A percentile compares a stretch with the other conserved stretches of the same genome.
phyloP scores from a whole-genome alignment of 1,140 invertebrate species.

The Bombus confusus region DNA sequence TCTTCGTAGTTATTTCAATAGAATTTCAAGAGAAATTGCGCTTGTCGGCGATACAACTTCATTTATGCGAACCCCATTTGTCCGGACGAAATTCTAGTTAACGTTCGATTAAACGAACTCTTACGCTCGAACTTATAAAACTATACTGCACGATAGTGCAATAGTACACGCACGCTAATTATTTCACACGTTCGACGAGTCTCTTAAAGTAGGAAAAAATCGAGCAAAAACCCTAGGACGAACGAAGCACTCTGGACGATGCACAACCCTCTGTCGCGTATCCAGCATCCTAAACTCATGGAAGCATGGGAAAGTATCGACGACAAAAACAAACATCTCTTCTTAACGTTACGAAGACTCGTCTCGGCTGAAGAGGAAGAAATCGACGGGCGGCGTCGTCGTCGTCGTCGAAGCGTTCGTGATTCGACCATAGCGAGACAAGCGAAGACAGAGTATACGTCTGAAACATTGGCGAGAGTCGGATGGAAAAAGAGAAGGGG shows the following conservation, averaged over 20 bases:
- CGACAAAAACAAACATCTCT: neutral
- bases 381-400: neutral
- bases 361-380: neutral
- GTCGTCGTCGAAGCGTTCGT: neutral
- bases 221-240: too few relatives aligned
- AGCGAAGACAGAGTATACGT: neutral
- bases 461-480: neutral
- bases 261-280: too few relatives aligned
- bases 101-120: too few relatives aligned
- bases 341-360: neutral
- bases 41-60: too few relatives aligned
- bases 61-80: too few relatives aligned
- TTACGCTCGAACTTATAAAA: too few relatives aligned
- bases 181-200: too few relatives aligned
- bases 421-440: neutral
- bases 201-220: too few relatives aligned
- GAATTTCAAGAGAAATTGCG: too few relatives aligned
- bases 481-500: neutral
- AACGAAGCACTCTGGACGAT: neutral
- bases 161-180: neutral
- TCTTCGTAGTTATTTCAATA: too few relatives aligned
- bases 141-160: too few relatives aligned
- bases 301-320: neutral
- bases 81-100: too few relatives aligned
- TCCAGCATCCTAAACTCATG: neutral